These are phyloP conservation scores for human DNA, from an alignment of 2,113 vertebrate genomes.

Conservation along the genomic window DNA sequence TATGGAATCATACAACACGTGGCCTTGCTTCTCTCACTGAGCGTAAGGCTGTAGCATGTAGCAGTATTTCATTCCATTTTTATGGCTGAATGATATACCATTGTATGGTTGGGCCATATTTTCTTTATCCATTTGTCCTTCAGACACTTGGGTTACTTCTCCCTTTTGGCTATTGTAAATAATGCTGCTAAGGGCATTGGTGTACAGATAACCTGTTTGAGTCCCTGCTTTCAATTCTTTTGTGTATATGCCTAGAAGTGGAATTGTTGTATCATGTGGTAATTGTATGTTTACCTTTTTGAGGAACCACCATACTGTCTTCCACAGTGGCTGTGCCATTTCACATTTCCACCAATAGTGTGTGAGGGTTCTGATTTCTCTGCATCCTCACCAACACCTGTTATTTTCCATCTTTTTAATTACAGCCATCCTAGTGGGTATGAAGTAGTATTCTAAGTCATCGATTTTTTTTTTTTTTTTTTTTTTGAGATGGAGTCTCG, in stretches of 20 bases:
- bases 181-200: neutral
- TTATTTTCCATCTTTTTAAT: neutral
- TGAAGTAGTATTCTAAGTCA: neutral
- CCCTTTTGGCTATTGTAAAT: neutral
- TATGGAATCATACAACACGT: neutral
- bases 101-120: neutral
- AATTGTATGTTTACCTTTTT: neutral
- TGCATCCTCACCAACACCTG: neutral
- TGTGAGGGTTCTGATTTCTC: neutral
- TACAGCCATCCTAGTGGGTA: neutral
- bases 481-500: neutral
- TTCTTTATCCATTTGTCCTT: neutral
- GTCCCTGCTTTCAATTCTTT: neutral
- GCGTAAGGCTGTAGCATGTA: neutral
- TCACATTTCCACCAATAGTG: neutral
- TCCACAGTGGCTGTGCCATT: neutral
- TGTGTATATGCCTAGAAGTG: neutral
- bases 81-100: neutral
- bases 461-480: neutral
- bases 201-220: neutral
- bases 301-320: neutral
- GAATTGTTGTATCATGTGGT: neutral
- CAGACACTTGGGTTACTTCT: neutral
- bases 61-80: neutral
- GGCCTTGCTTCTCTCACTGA: neutral